Evolutionary conservation across 2,888 invertebrate genomes (phyloP), one percentile per base, ranked within the genome.

Genomic region (Octodonta nipae): DNA sequence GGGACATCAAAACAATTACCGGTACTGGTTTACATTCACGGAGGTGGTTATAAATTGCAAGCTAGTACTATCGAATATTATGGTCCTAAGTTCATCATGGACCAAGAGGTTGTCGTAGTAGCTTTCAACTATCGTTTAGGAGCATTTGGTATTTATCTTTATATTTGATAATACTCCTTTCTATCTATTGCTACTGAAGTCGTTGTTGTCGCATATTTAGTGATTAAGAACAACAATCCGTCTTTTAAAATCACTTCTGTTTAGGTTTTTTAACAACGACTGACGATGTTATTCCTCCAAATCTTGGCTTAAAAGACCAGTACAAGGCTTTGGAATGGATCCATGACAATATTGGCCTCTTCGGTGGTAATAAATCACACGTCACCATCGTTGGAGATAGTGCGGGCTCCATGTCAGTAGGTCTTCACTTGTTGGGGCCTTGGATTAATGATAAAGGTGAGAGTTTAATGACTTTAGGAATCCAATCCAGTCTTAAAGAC

Each of bases 391-490:
- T 22, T 22, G 22, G 22, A 22, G 22, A 22, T 10, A 22, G 22
- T 22, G 22, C 22, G n/a, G 22, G 22, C 11, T 22, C 22, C 3
- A 4, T n/a, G n/a, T 22, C 22, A 3, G 30, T 30, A 3, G 30
- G 30, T 11, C 12, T 17, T 11, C 30, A 30, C 17, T 17, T 16
- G 13, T 20, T 30, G 12, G 30, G 30, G 11, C 6, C n/a, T 12
- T 30, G 30, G 30, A 17, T 13, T 12, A 17, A 5, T 11, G 30
- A 30, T 16, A 30, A 4, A 17, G 30, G 30, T 30, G 14, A 28
- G 13, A 13, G n/a, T 10, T 33, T 11, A n/a, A n/a, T n/a, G n/a
- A n/a, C n/a, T n/a, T n/a, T n/a, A n/a, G n/a, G n/a, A n/a, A n/a
- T n/a, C n/a, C n/a, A n/a, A n/a, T n/a, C n/a, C n/a, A n/a, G n/a